Evolutionary conservation across 1,140 invertebrate genomes (phyloP), one percentile per base, ranked within the genome.

Genomic region (Megalonaias nervosa): DNA sequence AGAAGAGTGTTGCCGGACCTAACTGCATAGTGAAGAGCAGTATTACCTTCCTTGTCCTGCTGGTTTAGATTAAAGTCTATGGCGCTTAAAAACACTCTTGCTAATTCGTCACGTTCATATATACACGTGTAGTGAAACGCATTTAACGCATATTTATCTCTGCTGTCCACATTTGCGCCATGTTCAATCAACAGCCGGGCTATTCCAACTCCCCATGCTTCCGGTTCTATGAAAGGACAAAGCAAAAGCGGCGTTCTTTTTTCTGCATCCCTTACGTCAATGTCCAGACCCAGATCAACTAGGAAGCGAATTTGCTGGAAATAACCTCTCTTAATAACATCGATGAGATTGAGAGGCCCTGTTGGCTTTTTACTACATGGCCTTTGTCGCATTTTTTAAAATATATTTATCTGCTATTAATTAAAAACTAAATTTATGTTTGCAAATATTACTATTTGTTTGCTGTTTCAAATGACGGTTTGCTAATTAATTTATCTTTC

Each of bases 81-180:
- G 4, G 88, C 84, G 21, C 81, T 82, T 21, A 90, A 79, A n/a
- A 87, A 79, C n/a, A 88, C 74, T 21, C 76, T 72, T 14, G 85
- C 71, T 58, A 89, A 70, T 19, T 83, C 65, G 58, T 79, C 17
- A 14, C 85, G 74, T 71, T 85, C 83, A 62, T 85, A 87, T 17
- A 89, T 84, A 57, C 83, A 85, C 9, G 84, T 85, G 76, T 89
- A 87, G 76, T 90, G 89, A 55, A 90, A 76, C 6, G 84, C 84
- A 78, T 86, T 90, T 23, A 89, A 64, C 23, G 85, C 87, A 31
- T 70, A 74, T n/a, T 79, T 69, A 72, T 90, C 89, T 21, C 73
- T 61, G 15, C 62, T 48, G 21, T 55, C 76, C 57, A 90, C 67
- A 1, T 74, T 57, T 19, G 86, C 89, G 1, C 87, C 88, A n/a